Conservation (phyloP, 2,888 invertebrate genomes). For the Platynereis dumerilii region DNA sequence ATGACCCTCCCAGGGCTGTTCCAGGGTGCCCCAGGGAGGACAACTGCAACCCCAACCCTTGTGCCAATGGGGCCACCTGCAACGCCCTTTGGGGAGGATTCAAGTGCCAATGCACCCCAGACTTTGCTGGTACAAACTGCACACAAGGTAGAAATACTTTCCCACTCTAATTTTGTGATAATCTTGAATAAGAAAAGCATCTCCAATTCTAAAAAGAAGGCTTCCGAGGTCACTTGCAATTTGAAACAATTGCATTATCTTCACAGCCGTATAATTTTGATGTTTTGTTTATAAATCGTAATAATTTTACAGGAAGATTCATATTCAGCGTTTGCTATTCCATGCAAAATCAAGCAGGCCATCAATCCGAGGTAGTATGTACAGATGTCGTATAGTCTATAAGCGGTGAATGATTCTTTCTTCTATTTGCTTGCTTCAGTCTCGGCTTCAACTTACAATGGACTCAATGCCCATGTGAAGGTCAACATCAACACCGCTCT, state of each 20-base stretch:
- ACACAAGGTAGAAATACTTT: conserved; percentile 44
- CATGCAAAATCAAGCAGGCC: too few species aligned
- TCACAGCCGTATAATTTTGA: background rate
- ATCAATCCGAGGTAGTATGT: too few species aligned
- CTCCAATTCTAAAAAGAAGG: too few species aligned
- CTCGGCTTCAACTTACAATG: conserved; percentile 46
- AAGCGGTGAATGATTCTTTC: too few species aligned
- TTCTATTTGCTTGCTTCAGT: too few species aligned
- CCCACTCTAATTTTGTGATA: too few species aligned
- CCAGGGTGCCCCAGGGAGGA: conserved; percentile 51
- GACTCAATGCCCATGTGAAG: conserved; percentile 41
- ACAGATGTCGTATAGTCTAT: too few species aligned
- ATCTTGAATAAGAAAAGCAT: too few species aligned
- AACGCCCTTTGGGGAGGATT: conserved; percentile 41
- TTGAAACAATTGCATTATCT: background rate
- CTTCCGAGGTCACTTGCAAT: too few species aligned
- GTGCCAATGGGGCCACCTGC: conserved; percentile 34
- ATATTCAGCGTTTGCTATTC: too few species aligned
- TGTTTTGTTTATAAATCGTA: too few species aligned
- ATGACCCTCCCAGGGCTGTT: conserved; percentile 46
- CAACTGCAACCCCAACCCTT: conserved; percentile 43
- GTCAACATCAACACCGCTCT: conserved; percentile 42
- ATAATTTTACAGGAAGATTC: too few species aligned
- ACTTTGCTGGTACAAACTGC: conserved; percentile 45
- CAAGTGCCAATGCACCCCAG: conserved; percentile 44